These are phyloP conservation scores for Strix occidentalis DNA, from an alignment of 2,797 vertebrate genomes.

Conservation along the genomic window DNA sequence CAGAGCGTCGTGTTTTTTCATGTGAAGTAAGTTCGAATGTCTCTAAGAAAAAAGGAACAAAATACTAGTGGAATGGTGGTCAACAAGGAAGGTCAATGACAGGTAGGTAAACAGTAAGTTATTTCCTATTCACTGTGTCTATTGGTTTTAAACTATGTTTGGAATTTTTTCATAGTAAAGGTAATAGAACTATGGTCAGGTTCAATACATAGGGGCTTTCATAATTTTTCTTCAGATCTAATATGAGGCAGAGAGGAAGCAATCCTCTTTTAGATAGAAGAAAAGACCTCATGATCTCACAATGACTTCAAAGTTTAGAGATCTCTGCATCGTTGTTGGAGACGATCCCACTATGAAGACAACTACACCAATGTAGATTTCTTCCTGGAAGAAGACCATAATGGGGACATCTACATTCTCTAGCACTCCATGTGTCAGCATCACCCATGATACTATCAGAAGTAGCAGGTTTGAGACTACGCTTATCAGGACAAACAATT, in stretches of 20 bases:
- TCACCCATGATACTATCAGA: not conserved
- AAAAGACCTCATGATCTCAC: not conserved
- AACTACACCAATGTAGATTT: not conserved
- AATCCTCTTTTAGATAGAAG: not conserved
- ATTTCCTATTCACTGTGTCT: not conserved
- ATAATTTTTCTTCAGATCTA: not conserved
- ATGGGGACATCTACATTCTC: not conserved
- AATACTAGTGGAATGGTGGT: not conserved
- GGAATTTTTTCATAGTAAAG: not conserved
- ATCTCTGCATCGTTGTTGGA: not conserved
- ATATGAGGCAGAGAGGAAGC: not conserved
- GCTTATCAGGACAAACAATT: not conserved
- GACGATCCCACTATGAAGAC: not conserved
- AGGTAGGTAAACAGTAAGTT: not conserved
- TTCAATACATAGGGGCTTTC: not conserved
- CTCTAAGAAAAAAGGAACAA: not conserved
- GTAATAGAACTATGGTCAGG: not conserved
- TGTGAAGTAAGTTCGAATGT: not conserved
- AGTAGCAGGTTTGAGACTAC: not conserved
- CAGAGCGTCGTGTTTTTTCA: not conserved
- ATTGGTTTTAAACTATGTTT: not conserved
- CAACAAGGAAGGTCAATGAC: not conserved
- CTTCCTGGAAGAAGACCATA: not conserved
- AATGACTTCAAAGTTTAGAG: not conserved
- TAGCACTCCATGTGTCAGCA: not conserved